Evolutionary conservation across 2,797 vertebrate species (phyloP).

Genomic region (Crocodylus rhombifer): DNA sequence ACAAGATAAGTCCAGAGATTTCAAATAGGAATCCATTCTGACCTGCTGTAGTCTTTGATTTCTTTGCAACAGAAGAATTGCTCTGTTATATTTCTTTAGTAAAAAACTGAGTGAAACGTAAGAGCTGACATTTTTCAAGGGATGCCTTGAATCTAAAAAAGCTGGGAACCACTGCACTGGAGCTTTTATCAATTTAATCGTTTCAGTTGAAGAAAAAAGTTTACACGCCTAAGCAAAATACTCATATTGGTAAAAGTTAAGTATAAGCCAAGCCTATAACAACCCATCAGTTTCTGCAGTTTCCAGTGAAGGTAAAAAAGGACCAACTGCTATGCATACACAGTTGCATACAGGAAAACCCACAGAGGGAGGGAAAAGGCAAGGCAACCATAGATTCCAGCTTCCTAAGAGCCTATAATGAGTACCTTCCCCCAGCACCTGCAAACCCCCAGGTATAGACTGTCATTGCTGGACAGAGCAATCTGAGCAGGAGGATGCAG

Average conservation of each 20-base stretch:
- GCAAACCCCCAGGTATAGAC: background rate
- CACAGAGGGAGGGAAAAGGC: background rate
- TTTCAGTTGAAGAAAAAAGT: conserved; percentile 4
- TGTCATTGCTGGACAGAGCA: background rate
- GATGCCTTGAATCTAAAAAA: too few species aligned
- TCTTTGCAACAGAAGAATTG: too few species aligned
- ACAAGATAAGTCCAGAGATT: too few species aligned
- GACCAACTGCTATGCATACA: background rate
- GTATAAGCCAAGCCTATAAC: background rate
- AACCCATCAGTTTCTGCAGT: background rate
- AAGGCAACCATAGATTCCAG: background rate
- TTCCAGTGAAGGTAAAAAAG: background rate
- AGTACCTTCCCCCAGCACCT: background rate
- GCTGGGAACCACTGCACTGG: background rate
- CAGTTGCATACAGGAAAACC: background rate
- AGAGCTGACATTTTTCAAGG: too few species aligned
- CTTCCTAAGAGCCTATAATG: too few species aligned
- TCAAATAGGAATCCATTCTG: too few species aligned
- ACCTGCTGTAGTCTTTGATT: too few species aligned
- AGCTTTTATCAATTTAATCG: background rate
- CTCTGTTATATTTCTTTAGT: too few species aligned
- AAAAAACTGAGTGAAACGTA: too few species aligned
- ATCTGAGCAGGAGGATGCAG: background rate
- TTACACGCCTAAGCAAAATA: background rate
- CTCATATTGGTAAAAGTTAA: background rate